These are phyloP conservation scores for Coendou prehensilis DNA, from an alignment of 2,797 vertebrate species.

Conservation along the genomic window DNA sequence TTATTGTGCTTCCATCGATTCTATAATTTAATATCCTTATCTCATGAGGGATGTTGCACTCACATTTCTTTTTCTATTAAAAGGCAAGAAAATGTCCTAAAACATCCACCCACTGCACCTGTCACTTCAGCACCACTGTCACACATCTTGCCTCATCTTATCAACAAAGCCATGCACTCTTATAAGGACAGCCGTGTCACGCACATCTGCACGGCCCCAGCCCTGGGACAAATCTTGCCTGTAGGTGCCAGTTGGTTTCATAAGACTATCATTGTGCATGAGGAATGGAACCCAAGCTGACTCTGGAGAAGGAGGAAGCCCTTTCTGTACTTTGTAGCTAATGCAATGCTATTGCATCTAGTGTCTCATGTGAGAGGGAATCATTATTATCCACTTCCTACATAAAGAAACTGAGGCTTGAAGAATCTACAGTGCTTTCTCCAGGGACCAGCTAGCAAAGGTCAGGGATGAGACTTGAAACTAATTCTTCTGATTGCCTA, in stretches of 20 bases:
- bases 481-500: neutral
- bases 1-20: neutral
- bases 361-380: neutral
- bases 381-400: neutral
- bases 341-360: neutral
- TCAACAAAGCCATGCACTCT: fast-evolving
- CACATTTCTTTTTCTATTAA: neutral
- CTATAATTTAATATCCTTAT: neutral
- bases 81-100: neutral
- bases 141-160: neutral
- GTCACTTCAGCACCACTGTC: neutral
- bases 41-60: neutral
- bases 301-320: neutral
- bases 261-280: neutral
- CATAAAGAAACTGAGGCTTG: neutral
- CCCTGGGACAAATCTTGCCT: too few species aligned
- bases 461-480: neutral
- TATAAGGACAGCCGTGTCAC: neutral
- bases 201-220: neutral
- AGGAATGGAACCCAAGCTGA: neutral
- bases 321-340: neutral
- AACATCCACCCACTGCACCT: neutral
- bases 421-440: neutral
- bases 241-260: neutral
- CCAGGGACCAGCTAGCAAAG: neutral